Percentiles rank a stretch among this genome's conserved stretches.
These are phyloP conservation scores for Dipus sagitta DNA, from an alignment of 2,797 vertebrate species.

Conservation along the genomic window DNA sequence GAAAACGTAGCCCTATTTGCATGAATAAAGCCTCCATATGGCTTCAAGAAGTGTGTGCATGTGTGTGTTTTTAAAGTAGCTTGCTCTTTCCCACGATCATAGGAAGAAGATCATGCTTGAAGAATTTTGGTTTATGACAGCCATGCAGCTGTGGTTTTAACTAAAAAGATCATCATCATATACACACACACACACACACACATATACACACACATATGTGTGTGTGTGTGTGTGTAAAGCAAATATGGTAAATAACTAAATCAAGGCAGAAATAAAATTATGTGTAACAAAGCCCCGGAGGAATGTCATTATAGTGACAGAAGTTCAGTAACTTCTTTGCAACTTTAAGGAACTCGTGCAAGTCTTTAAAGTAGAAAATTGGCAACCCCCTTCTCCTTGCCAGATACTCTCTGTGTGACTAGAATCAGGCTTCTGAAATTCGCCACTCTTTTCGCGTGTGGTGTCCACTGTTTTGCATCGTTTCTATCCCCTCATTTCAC, in stretches of 20 bases:
- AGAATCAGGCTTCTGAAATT: not conserved
- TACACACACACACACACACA: no score
- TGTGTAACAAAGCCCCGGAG: not conserved
- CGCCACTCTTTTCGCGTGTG: fast-evolving
- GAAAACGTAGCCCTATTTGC: slow-evolving; percentile 72
- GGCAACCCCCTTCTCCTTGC: not conserved
- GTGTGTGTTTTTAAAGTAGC: slow-evolving; percentile 77
- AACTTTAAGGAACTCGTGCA: not conserved
- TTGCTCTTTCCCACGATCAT: slow-evolving; percentile 77
- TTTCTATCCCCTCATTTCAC: not conserved
- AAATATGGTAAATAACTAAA: slow-evolving; percentile 56
- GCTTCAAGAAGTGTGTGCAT: slow-evolving; percentile 71
- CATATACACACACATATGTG: not conserved
- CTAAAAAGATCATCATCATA: not conserved
- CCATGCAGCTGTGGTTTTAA: slow-evolving; percentile 66
- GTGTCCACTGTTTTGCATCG: not conserved
- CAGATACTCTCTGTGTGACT: not conserved
- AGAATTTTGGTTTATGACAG: slow-evolving; percentile 78
- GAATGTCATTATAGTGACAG: not conserved
- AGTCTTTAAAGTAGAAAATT: not conserved
- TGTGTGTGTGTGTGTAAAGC: not conserved
- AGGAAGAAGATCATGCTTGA: slow-evolving; percentile 76
- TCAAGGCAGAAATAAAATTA: slow-evolving; percentile 43
- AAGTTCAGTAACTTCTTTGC: slow-evolving; percentile 18
- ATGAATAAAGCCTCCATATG: slow-evolving; percentile 79